Percentiles rank a stretch among this genome's conserved stretches.
phyloP scores from a whole-genome alignment of 2,888 invertebrate genomes.

The Napeogenes sylphis region DNA sequence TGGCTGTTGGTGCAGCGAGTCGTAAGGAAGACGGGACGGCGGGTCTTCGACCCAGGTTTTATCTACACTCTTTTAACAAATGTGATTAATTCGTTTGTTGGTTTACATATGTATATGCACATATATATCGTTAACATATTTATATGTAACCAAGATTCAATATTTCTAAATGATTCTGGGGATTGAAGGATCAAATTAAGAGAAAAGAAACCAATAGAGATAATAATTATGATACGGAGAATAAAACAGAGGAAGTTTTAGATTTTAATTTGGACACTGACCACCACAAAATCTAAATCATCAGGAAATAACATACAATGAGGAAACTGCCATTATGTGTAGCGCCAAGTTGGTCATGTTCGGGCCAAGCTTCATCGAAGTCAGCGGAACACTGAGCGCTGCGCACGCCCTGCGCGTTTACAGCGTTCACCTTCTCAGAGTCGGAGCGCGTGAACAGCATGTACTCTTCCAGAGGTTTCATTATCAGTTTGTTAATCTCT shows the following conservation, averaged over 20 bases:
- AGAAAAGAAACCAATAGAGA: neutral
- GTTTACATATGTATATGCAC: neutral
- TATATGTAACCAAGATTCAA: too few species aligned
- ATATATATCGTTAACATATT: too few species aligned
- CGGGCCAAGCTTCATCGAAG: slow-evolving; percentile 80
- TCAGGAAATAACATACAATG: slow-evolving; percentile 47
- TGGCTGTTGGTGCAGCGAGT: slow-evolving; percentile 84
- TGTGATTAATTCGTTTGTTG: neutral
- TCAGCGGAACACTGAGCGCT: slow-evolving; percentile 91
- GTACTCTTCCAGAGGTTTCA: slow-evolving; percentile 94
- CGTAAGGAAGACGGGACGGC: slow-evolving; percentile 85
- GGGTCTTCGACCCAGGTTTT: slow-evolving; percentile 92
- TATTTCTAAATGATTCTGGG: too few species aligned
- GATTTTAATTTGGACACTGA: neutral
- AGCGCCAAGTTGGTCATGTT: slow-evolving; percentile 59
- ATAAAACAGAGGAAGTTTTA: neutral
- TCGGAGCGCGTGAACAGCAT: slow-evolving; percentile 93
- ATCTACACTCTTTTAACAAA: slow-evolving; percentile 80
- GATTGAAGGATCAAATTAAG: too few species aligned
- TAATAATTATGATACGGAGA: neutral
- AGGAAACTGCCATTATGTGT: slow-evolving; percentile 69
- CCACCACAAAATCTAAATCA: too few species aligned
- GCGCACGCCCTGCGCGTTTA: slow-evolving; percentile 89
- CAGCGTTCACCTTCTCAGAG: slow-evolving; percentile 90
- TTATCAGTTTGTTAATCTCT: slow-evolving; percentile 86